Percentiles rank a stretch among this genome's conserved stretches.
Conservation (phyloP, 35 echinoderm and acorn worm genomes). For the Heliocidaris erythrogramma region DNA sequence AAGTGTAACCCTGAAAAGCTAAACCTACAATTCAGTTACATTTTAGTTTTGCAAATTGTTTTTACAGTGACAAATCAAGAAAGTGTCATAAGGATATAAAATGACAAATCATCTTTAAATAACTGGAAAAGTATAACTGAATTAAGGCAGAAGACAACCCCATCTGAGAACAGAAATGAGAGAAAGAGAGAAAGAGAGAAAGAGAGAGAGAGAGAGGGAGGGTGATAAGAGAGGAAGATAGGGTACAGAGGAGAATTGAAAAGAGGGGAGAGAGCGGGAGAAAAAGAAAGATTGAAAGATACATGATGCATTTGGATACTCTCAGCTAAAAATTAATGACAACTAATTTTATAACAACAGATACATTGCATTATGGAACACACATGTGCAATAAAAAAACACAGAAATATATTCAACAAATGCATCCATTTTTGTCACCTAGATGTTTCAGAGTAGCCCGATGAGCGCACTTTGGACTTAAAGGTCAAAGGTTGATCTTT, state of each 20-base stretch:
- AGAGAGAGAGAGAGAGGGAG: neutral
- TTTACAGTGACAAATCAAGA: no score
- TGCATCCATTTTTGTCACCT: conserved; percentile 49
- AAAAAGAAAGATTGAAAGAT: neutral
- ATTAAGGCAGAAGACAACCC: neutral
- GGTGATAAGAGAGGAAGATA: neutral
- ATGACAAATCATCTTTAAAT: neutral
- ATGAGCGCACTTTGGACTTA: conserved; percentile 86
- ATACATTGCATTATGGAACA: no score
- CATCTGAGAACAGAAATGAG: no score
- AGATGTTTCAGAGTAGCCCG: conserved; percentile 75
- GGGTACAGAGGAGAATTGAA: neutral
- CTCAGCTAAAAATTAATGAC: neutral
- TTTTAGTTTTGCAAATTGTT: no score
- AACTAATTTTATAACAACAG: no score
- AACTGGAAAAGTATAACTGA: no score
- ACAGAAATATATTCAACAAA: neutral
- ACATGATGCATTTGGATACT: neutral
- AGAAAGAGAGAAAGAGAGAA: no score
- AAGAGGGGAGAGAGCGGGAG: neutral
- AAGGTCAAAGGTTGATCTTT: conserved; percentile 92
- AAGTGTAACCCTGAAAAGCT: no score
- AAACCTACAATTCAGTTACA: no score
- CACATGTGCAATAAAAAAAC: neutral
- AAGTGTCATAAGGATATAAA: neutral